These are phyloP conservation scores for Mimachlamys varia DNA, from an alignment of 2,888 invertebrate genomes.

Conservation along the genomic window DNA sequence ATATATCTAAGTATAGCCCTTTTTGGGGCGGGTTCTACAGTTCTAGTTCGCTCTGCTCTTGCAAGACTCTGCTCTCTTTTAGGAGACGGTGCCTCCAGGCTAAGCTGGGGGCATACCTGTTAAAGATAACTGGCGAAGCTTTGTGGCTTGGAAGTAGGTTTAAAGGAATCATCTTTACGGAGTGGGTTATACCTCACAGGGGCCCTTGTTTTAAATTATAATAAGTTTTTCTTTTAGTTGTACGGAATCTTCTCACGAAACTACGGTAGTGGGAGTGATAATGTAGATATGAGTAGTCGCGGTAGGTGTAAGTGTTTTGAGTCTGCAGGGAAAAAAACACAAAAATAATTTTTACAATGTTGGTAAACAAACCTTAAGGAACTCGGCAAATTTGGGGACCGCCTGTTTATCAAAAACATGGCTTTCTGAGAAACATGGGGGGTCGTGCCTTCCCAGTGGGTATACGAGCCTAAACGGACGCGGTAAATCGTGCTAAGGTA, in stretches of 20 bases:
- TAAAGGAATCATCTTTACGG: background rate
- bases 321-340: background rate
- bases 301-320: background rate
- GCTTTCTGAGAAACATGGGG: slow-evolving; percentile 55
- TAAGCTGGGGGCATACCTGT: background rate
- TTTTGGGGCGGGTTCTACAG: background rate
- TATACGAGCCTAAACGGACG: slow-evolving; percentile 65
- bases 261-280: background rate
- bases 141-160: background rate
- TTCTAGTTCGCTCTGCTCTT: too few species aligned
- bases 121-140: background rate
- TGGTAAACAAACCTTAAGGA: slow-evolving; percentile 56
- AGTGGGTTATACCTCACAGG: background rate
- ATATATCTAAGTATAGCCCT: slow-evolving; percentile 47
- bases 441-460: slow-evolving; percentile 73
- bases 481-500: slow-evolving; percentile 83
- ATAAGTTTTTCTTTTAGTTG: background rate
- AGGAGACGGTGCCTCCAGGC: too few species aligned
- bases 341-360: background rate
- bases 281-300: background rate
- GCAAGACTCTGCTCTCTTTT: too few species aligned
- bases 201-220: background rate
- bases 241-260: background rate
- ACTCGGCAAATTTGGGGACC: slow-evolving; percentile 70
- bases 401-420: slow-evolving; percentile 78